A percentile compares a stretch with the other conserved stretches of the same genome.
These are phyloP conservation scores for Melikaiella ostensackeni DNA, from an alignment of 2,888 invertebrate genomes.

Conservation along the genomic window DNA sequence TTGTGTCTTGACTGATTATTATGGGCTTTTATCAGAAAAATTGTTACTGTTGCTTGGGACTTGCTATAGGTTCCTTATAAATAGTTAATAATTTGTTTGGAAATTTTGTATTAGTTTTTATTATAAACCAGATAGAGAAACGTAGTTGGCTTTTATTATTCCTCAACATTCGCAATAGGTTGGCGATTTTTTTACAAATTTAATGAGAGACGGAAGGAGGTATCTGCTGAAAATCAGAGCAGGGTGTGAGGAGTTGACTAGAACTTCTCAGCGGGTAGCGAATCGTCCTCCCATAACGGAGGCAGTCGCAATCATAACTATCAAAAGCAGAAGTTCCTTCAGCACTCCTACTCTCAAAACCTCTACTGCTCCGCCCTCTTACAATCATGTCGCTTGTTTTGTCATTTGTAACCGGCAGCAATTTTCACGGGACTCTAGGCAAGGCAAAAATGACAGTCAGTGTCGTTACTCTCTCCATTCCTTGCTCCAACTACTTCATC, in stretches of 20 bases:
- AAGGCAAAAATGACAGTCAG: constrained; percentile 57
- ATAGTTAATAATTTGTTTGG: too few relatives aligned
- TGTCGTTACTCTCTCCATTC: constrained; percentile 5
- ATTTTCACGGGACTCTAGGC: constrained; percentile 59
- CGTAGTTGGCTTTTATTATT: too few relatives aligned
- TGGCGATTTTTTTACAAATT: constrained; percentile 5
- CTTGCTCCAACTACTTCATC: constrained; percentile 36
- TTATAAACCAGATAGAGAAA: too few relatives aligned
- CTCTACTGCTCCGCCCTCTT: constrained; percentile 57
- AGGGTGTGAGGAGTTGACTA: constrained; percentile 46
- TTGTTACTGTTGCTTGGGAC: too few relatives aligned
- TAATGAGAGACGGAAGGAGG: constrained; percentile 3
- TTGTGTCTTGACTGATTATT: too few relatives aligned
- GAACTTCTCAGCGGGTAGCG: constrained; percentile 61
- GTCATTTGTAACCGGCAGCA: constrained; percentile 66
- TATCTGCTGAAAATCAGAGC: constrained; percentile 34
- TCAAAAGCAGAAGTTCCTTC: constrained; percentile 66
- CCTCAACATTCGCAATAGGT: background rate
- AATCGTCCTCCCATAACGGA: constrained; percentile 58
- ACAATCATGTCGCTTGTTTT: constrained; percentile 69
- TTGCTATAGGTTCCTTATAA: too few relatives aligned
- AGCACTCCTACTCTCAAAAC: constrained; percentile 50
- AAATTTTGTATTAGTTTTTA: too few relatives aligned
- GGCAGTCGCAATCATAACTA: constrained; percentile 70
- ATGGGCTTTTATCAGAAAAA: too few relatives aligned